Evolutionary conservation across 2,797 vertebrate genomes (phyloP).

Genomic region (Centroberyx gerrardi): DNA sequence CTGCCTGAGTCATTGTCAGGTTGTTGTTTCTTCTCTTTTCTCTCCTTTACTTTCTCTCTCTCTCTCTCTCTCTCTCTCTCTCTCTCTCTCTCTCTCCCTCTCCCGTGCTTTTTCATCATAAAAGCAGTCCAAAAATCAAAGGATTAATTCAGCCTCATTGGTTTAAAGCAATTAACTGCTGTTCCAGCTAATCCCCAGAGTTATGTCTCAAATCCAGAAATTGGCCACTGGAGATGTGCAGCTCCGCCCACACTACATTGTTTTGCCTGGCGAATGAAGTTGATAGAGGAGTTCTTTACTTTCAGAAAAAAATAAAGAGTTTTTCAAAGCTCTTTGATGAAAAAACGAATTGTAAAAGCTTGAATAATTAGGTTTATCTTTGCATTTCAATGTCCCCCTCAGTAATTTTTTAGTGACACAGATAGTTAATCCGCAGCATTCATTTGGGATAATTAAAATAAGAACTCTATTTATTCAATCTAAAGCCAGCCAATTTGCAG

Average conservation of each 20-base stretch:
- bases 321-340: constrained; percentile 67
- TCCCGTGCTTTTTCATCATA: constrained; percentile 47
- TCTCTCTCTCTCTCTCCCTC: neutral
- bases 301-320: constrained; percentile 15
- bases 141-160: constrained; percentile 74
- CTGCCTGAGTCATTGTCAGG: constrained; percentile 44
- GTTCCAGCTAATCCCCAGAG: constrained; percentile 77
- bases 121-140: constrained; percentile 74
- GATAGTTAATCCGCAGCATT: constrained; percentile 76
- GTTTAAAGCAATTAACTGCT: constrained; percentile 81
- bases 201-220: constrained; percentile 77
- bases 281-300: constrained; percentile 57
- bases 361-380: constrained; percentile 72
- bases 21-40: constrained; percentile 46
- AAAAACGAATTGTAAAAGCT: constrained; percentile 54
- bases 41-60: constrained; percentile 36
- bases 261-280: constrained; percentile 63
- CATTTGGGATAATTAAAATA: constrained; percentile 74
- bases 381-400: constrained; percentile 61
- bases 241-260: constrained; percentile 68
- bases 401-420: constrained; percentile 45
- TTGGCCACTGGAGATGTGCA: constrained; percentile 72
- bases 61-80: neutral
- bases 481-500: constrained; percentile 72
- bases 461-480: constrained; percentile 71